Conservation (phyloP, 2,113 vertebrate species). For the Pipa parva region DNA sequence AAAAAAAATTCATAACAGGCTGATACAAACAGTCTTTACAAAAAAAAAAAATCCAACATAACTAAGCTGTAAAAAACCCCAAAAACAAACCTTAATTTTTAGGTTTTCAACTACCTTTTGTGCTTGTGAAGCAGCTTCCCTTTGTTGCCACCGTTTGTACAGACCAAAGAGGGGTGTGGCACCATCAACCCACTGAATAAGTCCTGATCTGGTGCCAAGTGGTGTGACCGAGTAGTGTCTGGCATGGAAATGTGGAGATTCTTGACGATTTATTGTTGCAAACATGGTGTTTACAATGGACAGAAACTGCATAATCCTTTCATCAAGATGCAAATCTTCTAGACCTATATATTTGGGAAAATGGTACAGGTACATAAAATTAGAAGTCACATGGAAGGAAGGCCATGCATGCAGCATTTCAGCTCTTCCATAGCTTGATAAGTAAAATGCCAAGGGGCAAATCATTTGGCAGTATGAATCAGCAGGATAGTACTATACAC, state of each 20-base stretch:
- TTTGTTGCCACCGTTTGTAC: slow-evolving; percentile 96
- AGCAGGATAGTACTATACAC: too few species aligned
- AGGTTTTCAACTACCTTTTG: slow-evolving; percentile 77
- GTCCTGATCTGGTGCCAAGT: slow-evolving; percentile 87
- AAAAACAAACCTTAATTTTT: too few species aligned
- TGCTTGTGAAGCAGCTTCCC: slow-evolving; percentile 84
- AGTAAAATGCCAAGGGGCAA: too few species aligned
- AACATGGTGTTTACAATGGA: slow-evolving; percentile 99
- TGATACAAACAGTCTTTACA: too few species aligned
- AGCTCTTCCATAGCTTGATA: too few species aligned
- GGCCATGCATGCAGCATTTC: too few species aligned
- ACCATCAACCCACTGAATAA: slow-evolving; percentile 98
- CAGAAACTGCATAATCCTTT: slow-evolving; percentile 98
- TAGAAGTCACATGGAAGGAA: too few species aligned
- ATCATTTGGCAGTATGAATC: too few species aligned
- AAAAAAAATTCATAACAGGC: too few species aligned
- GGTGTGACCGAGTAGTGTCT: slow-evolving; percentile 96
- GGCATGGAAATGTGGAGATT: slow-evolving; percentile 86
- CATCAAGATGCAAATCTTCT: slow-evolving; percentile 94
- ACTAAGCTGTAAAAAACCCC: too few species aligned
- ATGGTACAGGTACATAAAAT: too few species aligned
- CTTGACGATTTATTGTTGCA: slow-evolving; percentile 93
- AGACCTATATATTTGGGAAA: slow-evolving; percentile 63
- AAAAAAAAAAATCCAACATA: too few species aligned
- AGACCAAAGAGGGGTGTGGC: slow-evolving; percentile 94